Evolutionary conservation across 2,888 invertebrate genomes (phyloP).

Genomic region (Hymenopus coronatus): DNA sequence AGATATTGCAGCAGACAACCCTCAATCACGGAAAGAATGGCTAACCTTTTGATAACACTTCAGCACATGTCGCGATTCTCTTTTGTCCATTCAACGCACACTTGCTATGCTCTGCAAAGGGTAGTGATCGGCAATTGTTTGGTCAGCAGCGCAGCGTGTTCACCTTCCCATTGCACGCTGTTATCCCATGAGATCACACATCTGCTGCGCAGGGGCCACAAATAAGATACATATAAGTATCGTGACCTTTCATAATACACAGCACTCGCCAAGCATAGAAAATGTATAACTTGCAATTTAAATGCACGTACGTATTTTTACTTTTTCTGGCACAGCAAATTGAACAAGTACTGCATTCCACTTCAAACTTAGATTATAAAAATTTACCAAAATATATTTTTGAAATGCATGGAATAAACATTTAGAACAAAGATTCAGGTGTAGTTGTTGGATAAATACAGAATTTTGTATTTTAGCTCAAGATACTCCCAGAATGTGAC

Average conservation of each 20-base stretch:
- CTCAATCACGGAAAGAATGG: neutral
- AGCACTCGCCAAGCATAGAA: no score
- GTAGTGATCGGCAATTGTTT: neutral
- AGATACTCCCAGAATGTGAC: no score
- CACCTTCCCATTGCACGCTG: neutral
- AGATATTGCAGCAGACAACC: neutral
- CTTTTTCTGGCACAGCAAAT: no score
- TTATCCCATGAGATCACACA: neutral
- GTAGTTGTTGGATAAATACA: no score
- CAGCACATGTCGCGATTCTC: neutral
- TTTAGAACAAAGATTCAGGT: no score
- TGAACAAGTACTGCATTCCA: no score
- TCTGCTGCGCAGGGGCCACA: neutral
- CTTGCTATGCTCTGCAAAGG: neutral
- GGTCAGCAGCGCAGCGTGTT: neutral
- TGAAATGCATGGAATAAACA: no score
- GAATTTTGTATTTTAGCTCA: no score
- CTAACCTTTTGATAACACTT: neutral
- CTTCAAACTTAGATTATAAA: no score
- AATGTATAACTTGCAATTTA: no score
- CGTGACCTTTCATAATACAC: neutral
- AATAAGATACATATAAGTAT: neutral
- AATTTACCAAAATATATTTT: no score
- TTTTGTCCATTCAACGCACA: neutral
- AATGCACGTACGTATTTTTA: no score